Evolutionary conservation across 2,888 invertebrate genomes (phyloP), one percentile per base, ranked within the genome.

Genomic region (Erannis defoliaria): DNA sequence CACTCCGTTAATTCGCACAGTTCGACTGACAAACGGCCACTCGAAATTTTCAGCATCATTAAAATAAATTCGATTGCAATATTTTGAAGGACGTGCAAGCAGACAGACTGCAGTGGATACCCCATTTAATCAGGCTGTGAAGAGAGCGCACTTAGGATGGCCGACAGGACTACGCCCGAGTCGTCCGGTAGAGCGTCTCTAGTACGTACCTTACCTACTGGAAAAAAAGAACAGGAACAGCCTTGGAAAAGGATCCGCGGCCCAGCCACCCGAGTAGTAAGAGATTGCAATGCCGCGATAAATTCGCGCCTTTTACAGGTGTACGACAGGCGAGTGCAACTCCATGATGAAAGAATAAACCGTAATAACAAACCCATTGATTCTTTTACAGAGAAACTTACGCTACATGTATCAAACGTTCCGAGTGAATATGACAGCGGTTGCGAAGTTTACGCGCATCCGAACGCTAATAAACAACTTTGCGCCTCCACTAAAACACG

Each of bases 401-500:
- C 51, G 38, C 50, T 29, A 12, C 4, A 46, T n/a, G 53, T 63
- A 55, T 50, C 61, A 63, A 64, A 64, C 48, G 55, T 21, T 49
- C 55, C 23, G 40, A 58, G 37, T 33, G 49, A 54, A 10, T 26
- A 5, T 49, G 37, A 16, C 58, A 33, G 57, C 58, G 67, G 65
- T 66, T 68, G 62, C 62, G 46, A 66, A 67, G 62, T 70, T 70
- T 62, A 64, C 57, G 60, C 53, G 53, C 53, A 31, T 16, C 26
- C 53, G 46, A 64, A 57, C 51, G 53, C 60, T 59, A 64, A 64
- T 58, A 65, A 70, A 71, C 55, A 56, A 62, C 55, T 58, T 62
- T 62, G 59, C 51, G 55, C 50, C 55, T 54, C 51, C 55, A 68
- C 35, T 61, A 62, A 75, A 76, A 77, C 71, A 66, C 61, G 67